These are phyloP conservation scores for Mus caroli DNA, from an alignment of 2,797 vertebrate species.

Conservation along the genomic window DNA sequence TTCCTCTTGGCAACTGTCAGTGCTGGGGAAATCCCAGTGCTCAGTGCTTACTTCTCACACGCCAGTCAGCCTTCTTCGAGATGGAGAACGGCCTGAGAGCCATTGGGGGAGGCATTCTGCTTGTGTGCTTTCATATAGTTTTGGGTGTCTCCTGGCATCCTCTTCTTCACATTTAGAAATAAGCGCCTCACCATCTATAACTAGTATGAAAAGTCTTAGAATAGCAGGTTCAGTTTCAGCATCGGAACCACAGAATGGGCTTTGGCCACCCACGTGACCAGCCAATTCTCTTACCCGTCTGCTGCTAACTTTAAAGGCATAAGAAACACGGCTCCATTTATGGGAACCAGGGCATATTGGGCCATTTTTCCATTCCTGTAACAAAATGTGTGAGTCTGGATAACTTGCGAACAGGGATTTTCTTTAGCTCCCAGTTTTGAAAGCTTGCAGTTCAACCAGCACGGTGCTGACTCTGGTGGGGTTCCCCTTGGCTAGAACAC, in stretches of 20 bases:
- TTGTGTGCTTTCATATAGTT: neutral
- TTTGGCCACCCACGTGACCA: neutral
- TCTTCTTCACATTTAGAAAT: neutral
- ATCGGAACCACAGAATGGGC: neutral
- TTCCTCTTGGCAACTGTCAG: constrained; percentile 69
- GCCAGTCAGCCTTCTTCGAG: constrained; percentile 13
- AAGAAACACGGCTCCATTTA: neutral
- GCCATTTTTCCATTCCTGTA: neutral
- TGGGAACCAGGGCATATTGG: neutral
- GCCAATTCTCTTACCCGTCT: neutral
- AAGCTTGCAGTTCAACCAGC: neutral
- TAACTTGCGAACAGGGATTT: neutral
- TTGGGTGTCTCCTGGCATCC: constrained; percentile 24
- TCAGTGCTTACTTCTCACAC: neutral
- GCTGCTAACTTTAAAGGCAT: neutral
- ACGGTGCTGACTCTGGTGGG: neutral
- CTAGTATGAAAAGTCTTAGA: neutral
- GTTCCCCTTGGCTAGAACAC: neutral
- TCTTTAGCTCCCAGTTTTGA: neutral
- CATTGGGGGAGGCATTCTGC: neutral
- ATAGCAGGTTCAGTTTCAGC: neutral
- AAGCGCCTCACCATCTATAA: neutral
- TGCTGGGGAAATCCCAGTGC: constrained; percentile 44
- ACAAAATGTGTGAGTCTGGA: neutral
- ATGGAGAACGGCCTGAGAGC: neutral